Evolutionary conservation across 1,140 invertebrate species (phyloP).

Genomic region (Neodiprion pinetum): DNA sequence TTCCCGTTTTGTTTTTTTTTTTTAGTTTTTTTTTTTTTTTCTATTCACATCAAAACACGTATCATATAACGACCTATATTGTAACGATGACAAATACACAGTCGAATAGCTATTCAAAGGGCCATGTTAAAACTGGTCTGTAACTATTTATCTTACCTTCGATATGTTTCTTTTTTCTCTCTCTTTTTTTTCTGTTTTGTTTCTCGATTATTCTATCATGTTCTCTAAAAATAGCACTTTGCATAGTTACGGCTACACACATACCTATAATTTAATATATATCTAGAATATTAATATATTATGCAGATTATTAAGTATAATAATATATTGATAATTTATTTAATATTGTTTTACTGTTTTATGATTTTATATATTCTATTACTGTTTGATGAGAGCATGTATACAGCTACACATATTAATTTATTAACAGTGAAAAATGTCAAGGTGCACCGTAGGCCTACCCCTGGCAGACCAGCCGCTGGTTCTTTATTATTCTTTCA

Average conservation of each 20-base stretch:
- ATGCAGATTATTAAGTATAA: slow-evolving; percentile 55
- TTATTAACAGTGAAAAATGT: slow-evolving; percentile 29
- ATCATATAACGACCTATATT: slow-evolving; percentile 14
- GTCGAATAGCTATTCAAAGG: slow-evolving; percentile 57
- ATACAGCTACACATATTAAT: slow-evolving; percentile 37
- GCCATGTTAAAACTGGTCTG: slow-evolving; percentile 50
- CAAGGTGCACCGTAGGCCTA: slow-evolving; percentile 36
- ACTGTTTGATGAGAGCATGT: slow-evolving; percentile 51
- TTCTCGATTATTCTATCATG: slow-evolving; percentile 12
- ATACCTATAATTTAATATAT: slow-evolving; percentile 42
- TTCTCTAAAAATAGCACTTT: slow-evolving; percentile 44
- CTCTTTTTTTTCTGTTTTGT: slow-evolving; percentile 29
- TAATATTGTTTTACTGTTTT: slow-evolving; percentile 63
- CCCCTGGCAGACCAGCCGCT: slow-evolving; percentile 21
- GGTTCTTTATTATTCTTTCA: slow-evolving; percentile 5
- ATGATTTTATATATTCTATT: slow-evolving; percentile 62
- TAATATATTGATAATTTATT: slow-evolving; percentile 62
- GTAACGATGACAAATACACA: slow-evolving; percentile 33
- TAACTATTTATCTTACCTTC: slow-evolving; percentile 51
- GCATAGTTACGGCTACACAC: slow-evolving; percentile 54
- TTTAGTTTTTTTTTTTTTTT: slow-evolving; percentile 23
- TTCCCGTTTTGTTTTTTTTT: slow-evolving; percentile 41
- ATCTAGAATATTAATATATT: slow-evolving; percentile 61
- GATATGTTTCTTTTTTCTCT: slow-evolving; percentile 34
- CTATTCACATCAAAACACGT: slow-evolving; percentile 16